phyloP scores from a whole-genome alignment of 2,797 vertebrate species.

The Mus spretus region DNA sequence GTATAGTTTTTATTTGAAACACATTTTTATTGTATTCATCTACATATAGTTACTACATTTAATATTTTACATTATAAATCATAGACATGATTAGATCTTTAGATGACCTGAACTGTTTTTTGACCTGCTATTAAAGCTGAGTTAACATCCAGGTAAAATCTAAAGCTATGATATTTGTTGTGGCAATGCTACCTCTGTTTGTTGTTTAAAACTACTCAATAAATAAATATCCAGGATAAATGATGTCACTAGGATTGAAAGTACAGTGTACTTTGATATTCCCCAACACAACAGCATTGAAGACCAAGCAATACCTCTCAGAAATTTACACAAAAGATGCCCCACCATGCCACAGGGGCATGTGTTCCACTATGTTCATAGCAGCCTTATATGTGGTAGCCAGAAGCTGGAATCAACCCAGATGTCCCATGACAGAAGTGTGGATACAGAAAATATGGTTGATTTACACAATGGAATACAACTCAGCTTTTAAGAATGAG shows the following conservation, averaged over 20 bases:
- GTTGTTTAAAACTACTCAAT: slow-evolving; percentile 40
- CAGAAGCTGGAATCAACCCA: too few species aligned
- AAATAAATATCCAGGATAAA: slow-evolving; percentile 1
- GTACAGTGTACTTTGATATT: slow-evolving; percentile 13
- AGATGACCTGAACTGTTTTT: not conserved
- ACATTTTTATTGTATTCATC: not conserved
- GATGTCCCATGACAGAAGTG: too few species aligned
- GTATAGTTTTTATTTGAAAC: not conserved
- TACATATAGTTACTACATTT: not conserved
- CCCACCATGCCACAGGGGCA: too few species aligned
- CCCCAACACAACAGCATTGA: slow-evolving; percentile 33
- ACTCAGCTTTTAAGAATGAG: too few species aligned
- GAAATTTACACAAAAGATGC: too few species aligned
- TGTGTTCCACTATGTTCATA: too few species aligned
- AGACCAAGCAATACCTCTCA: too few species aligned
- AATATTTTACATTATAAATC: not conserved
- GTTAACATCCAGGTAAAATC: not conserved
- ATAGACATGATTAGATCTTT: not conserved
- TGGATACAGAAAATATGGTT: too few species aligned
- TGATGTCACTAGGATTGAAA: slow-evolving; percentile 56
- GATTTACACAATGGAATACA: too few species aligned
- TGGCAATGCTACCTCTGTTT: not conserved
- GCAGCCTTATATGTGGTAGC: too few species aligned
- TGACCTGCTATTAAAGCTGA: not conserved
- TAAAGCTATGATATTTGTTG: slow-evolving; percentile 1